Evolutionary conservation across 2,113 vertebrate species (phyloP).

Genomic region (Podarcis raffonei): DNA sequence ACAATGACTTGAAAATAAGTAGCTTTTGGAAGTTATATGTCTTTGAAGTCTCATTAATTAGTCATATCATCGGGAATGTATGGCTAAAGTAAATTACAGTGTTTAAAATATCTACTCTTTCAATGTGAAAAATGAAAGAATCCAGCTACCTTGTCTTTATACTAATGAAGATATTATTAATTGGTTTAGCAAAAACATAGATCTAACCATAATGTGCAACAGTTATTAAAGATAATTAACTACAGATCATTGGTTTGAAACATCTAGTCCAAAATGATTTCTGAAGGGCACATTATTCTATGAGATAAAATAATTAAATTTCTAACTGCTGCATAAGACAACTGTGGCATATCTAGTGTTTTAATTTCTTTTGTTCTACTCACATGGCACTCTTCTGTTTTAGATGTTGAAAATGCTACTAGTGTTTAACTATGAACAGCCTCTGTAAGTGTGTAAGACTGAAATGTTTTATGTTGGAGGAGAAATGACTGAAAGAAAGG

Average conservation of each 20-base stretch:
- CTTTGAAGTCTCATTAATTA: slow-evolving; percentile 87
- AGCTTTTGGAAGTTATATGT: slow-evolving; percentile 84
- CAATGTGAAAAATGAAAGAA: slow-evolving; percentile 88
- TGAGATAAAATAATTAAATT: slow-evolving; percentile 91
- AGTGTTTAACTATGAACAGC: slow-evolving; percentile 69
- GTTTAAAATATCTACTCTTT: slow-evolving; percentile 87
- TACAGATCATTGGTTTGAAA: slow-evolving; percentile 89
- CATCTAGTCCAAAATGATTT: slow-evolving; percentile 89
- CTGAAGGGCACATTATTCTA: slow-evolving; percentile 89
- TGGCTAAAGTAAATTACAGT: slow-evolving; percentile 87
- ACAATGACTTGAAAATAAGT: slow-evolving; percentile 83
- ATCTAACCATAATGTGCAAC: slow-evolving; percentile 89
- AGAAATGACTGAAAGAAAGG: slow-evolving; percentile 79
- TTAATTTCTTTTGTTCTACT: slow-evolving; percentile 87
- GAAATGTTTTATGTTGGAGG: slow-evolving; percentile 77
- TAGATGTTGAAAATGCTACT: slow-evolving; percentile 76
- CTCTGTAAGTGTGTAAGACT: slow-evolving; percentile 70
- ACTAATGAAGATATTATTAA: slow-evolving; percentile 91
- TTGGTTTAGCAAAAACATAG: slow-evolving; percentile 90
- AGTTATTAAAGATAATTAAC: slow-evolving; percentile 92
- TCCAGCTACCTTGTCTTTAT: slow-evolving; percentile 87
- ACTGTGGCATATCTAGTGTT: slow-evolving; percentile 79
- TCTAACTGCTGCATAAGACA: slow-evolving; percentile 85
- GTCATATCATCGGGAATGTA: slow-evolving; percentile 82
- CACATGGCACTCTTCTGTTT: slow-evolving; percentile 75